Evolutionary conservation across 2,888 invertebrate species (phyloP).

Genomic region (Lysandra coridon): DNA sequence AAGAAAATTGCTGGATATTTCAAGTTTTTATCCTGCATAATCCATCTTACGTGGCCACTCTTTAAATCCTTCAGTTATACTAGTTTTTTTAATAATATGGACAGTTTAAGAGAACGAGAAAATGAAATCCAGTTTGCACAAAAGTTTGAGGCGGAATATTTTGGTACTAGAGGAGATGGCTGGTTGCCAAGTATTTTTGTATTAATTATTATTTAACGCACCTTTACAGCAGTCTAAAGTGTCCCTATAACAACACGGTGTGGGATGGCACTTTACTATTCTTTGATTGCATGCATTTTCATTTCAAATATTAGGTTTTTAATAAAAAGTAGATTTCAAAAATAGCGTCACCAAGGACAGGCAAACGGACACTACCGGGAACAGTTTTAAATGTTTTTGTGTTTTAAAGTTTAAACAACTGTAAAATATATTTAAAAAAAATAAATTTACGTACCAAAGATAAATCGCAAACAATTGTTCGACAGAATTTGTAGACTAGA

Average conservation of each 20-base stretch:
- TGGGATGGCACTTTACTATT: constrained; percentile 59
- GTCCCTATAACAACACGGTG: constrained; percentile 72
- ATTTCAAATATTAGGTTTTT: constrained; percentile 50
- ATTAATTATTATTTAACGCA: constrained; percentile 78
- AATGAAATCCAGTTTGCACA: constrained; percentile 36
- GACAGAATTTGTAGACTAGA: too few species aligned
- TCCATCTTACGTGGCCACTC: not conserved
- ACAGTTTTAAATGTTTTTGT: not conserved
- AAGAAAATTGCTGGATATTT: not conserved
- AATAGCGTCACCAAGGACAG: not conserved
- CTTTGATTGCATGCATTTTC: constrained; percentile 70
- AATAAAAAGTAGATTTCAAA: not conserved
- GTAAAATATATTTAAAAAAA: too few species aligned
- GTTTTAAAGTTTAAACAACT: too few species aligned
- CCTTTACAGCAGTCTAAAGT: constrained; percentile 54
- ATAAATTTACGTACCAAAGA: too few species aligned
- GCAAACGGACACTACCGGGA: not conserved
- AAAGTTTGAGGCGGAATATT: constrained; percentile 54
- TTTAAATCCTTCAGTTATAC: not conserved
- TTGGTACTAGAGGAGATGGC: constrained; percentile 53
- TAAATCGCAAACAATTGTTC: too few species aligned
- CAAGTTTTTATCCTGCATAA: not conserved
- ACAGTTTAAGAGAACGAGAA: constrained; percentile 33
- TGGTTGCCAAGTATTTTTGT: constrained; percentile 68
- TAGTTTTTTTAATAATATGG: not conserved